Percentiles rank a stretch among this genome's conserved stretches.
These are phyloP conservation scores for Coenobita brevimanus DNA, from an alignment of 1,140 invertebrate species.

Conservation along the genomic window DNA sequence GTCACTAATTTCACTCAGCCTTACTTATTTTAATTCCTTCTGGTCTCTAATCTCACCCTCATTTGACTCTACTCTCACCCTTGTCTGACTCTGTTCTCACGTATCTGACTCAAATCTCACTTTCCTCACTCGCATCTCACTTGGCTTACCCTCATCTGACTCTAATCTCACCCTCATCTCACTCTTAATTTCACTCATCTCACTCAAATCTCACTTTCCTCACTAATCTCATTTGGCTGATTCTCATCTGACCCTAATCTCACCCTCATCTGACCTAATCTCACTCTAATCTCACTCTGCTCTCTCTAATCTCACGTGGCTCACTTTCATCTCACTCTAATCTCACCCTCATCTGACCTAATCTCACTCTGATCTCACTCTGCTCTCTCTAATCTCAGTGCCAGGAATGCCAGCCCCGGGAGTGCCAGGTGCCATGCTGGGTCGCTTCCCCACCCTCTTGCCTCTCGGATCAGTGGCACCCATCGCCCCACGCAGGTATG, in stretches of 20 bases:
- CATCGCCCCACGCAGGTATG: conserved; percentile 34
- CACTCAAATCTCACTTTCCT: neutral
- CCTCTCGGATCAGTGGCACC: conserved; percentile 53
- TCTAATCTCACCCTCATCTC: no score
- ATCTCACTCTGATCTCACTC: no score
- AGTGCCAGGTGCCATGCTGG: conserved; percentile 52
- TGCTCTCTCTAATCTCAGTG: neutral
- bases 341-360: no score
- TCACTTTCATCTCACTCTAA: no score
- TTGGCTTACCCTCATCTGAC: no score
- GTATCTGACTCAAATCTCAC: neutral
- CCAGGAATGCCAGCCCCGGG: conserved; percentile 42
- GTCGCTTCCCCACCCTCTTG: conserved; percentile 57
- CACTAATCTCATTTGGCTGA: neutral
- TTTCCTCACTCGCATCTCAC: neutral
- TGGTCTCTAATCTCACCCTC: no score
- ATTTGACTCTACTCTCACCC: no score
- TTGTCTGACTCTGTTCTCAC: neutral
- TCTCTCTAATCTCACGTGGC: neutral
- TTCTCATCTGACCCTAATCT: no score
- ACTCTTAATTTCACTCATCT: neutral
- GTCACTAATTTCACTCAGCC: no score
- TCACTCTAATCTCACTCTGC: neutral
- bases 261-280: neutral
- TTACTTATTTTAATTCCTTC: no score